phyloP scores from a whole-genome alignment of 2,113 vertebrate species.

The Antechinus flavipes region DNA sequence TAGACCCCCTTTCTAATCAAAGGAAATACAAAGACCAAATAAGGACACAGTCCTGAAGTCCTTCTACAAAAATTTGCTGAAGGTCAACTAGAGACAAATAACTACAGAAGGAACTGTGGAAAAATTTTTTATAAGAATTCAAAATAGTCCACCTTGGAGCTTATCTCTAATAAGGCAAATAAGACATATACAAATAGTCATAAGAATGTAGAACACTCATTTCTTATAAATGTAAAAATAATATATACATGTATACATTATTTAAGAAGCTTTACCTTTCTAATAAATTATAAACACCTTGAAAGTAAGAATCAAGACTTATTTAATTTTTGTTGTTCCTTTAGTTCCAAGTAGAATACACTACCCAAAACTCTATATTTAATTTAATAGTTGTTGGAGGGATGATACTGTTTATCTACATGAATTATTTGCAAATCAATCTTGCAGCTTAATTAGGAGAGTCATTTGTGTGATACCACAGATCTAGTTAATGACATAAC shows the following conservation, averaged over 20 bases:
- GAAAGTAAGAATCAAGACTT: background rate
- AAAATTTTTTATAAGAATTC: background rate
- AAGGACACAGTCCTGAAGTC: background rate
- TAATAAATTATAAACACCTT: background rate
- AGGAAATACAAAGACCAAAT: constrained; percentile 7
- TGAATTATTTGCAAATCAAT: constrained; percentile 30
- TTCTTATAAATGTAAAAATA: background rate
- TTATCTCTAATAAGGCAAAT: background rate
- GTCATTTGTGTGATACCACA: background rate
- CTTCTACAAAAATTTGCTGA: background rate
- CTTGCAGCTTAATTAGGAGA: constrained; percentile 46
- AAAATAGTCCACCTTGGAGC: background rate
- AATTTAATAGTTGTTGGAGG: background rate
- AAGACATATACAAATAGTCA: background rate
- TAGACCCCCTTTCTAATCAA: background rate
- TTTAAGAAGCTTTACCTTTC: background rate
- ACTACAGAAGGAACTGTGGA: background rate
- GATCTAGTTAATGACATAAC: background rate
- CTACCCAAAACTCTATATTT: background rate
- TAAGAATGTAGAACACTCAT: background rate
- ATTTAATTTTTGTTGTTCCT: background rate
- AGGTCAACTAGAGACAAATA: background rate
- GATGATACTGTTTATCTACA: background rate
- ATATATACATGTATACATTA: background rate
- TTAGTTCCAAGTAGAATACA: background rate